These are phyloP conservation scores for Lycophotia porphyrea DNA, from an alignment of 2,888 invertebrate genomes.

Conservation along the genomic window DNA sequence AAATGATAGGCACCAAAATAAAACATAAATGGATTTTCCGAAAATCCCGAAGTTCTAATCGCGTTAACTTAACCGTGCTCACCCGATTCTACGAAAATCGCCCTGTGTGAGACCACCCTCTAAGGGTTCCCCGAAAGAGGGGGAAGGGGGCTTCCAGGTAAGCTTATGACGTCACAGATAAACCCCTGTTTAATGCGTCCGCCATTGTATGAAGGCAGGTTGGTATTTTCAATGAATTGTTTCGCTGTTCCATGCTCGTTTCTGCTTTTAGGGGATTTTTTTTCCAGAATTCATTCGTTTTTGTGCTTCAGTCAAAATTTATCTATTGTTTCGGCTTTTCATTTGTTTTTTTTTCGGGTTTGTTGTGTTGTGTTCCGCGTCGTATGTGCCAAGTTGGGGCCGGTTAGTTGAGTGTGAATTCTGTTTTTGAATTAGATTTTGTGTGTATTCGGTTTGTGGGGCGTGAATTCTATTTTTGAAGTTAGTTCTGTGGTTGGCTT, in stretches of 20 bases:
- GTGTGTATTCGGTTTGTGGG: conserved; percentile 8
- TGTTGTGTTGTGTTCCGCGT: conserved; percentile 11
- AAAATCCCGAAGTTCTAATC: background rate
- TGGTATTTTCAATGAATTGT: conserved; percentile 61
- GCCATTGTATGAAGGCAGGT: conserved; percentile 57
- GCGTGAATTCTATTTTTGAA: conserved; percentile 20
- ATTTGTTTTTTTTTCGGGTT: conserved; percentile 20
- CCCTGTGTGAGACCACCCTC: conserved; percentile 13
- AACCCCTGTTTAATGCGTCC: conserved; percentile 63
- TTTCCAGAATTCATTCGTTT: conserved; percentile 19
- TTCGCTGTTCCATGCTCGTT: conserved; percentile 30
- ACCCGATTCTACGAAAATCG: background rate
- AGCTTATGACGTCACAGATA: conserved; percentile 73
- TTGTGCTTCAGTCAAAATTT: conserved; percentile 48
- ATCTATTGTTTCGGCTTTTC: conserved; percentile 44
- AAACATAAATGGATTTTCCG: background rate
- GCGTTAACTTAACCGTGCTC: background rate
- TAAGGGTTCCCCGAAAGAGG: conserved; percentile 28
- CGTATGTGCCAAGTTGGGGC: conserved; percentile 33
- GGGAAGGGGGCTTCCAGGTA: conserved; percentile 63
- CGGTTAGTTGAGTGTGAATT: conserved; percentile 32
- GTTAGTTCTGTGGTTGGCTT: background rate
- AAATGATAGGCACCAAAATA: background rate
- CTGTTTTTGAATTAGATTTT: conserved; percentile 9
- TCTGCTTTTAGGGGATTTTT: conserved; percentile 1